Conservation (phyloP, 1,140 invertebrate species). For the Drosophila asahinai region DNA sequence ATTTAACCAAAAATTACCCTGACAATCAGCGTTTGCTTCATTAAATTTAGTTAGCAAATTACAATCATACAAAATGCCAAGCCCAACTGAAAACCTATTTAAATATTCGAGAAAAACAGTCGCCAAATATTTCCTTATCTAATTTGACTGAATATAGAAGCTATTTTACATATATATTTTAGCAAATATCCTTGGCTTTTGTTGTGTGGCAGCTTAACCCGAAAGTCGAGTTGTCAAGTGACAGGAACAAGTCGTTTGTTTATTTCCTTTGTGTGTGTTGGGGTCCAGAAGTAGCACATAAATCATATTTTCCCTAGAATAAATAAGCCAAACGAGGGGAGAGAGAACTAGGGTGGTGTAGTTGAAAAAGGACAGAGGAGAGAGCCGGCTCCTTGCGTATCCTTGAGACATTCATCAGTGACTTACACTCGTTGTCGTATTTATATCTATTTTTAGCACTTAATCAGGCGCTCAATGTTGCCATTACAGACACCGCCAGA, state of each 20-base stretch:
- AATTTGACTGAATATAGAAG: slow-evolving; percentile 9
- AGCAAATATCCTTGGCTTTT: slow-evolving; percentile 20
- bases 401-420: slow-evolving; percentile 50
- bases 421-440: slow-evolving; percentile 41
- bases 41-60: background rate
- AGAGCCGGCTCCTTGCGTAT: slow-evolving; percentile 7
- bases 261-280: slow-evolving; percentile 39
- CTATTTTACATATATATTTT: slow-evolving; percentile 7
- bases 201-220: slow-evolving; percentile 29
- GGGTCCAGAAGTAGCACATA: slow-evolving; percentile 60
- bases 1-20: no score
- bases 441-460: slow-evolving; percentile 80
- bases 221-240: slow-evolving; percentile 68
- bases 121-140: slow-evolving; percentile 3
- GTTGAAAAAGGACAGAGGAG: no score
- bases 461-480: slow-evolving; percentile 73
- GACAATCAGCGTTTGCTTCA: background rate
- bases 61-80: background rate
- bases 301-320: slow-evolving; percentile 67
- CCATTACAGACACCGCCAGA: slow-evolving; percentile 47
- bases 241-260: slow-evolving; percentile 59
- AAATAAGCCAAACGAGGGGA: slow-evolving; percentile 25
- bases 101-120: background rate
- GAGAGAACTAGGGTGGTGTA: no score
- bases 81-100: background rate